Evolutionary conservation across 2,113 vertebrate species (phyloP).

Genomic region (Salvelinus fontinalis): DNA sequence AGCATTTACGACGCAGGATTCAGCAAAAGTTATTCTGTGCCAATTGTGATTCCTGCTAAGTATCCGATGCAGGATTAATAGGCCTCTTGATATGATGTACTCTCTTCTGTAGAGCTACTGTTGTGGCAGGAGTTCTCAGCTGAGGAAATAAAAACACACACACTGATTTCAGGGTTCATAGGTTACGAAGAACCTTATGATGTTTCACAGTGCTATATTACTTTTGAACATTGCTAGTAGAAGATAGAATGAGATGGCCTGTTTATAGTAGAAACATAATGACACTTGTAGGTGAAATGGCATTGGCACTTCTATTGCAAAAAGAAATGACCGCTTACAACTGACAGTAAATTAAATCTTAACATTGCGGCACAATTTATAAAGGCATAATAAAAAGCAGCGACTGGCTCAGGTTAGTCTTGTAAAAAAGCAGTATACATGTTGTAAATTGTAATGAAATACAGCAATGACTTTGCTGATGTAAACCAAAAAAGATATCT

Average conservation of each 20-base stretch:
- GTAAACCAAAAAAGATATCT: conserved; percentile 41
- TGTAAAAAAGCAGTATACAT: conserved; percentile 48
- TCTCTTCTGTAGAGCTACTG: conserved; percentile 44
- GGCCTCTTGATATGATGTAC: conserved; percentile 57
- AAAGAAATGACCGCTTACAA: conserved; percentile 43
- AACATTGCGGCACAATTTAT: conserved; percentile 61
- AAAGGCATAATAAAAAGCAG: conserved; percentile 57
- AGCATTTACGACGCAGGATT: conserved; percentile 70
- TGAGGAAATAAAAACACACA: conserved; percentile 18
- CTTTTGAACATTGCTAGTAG: background rate
- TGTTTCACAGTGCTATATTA: too few species aligned
- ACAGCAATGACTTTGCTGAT: conserved; percentile 62
- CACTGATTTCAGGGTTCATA: too few species aligned
- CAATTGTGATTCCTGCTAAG: conserved; percentile 69
- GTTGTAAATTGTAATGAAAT: conserved; percentile 68
- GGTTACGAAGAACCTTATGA: too few species aligned
- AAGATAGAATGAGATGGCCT: conserved; percentile 5
- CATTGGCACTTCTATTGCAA: conserved; percentile 24
- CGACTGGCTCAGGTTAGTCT: conserved; percentile 43
- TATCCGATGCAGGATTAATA: conserved; percentile 64
- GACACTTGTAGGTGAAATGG: background rate
- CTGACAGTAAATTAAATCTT: conserved; percentile 67
- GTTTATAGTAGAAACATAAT: background rate
- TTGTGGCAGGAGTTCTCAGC: conserved; percentile 62
- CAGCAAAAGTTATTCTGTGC: conserved; percentile 55